Percentiles rank a stretch among this genome's conserved stretches.
These are phyloP conservation scores for Chrysopa pallens DNA, from an alignment of 1,140 invertebrate genomes.

Conservation along the genomic window DNA sequence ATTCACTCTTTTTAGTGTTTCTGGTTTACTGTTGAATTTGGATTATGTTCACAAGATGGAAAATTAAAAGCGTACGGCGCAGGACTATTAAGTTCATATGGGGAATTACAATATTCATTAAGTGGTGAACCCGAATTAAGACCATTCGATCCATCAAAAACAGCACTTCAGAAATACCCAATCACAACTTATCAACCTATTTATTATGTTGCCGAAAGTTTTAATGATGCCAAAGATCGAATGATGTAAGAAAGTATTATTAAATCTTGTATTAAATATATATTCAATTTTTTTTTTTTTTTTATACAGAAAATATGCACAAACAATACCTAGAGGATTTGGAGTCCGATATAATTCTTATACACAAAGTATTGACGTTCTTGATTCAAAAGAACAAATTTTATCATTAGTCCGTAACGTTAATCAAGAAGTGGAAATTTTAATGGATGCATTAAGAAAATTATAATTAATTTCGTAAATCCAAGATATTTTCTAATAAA, in stretches of 20 bases:
- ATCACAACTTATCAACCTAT: constrained; percentile 94
- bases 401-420: constrained; percentile 57
- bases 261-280: neutral
- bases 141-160: constrained; percentile 74
- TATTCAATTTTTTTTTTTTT: constrained; percentile 6
- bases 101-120: constrained; percentile 87
- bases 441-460: constrained; percentile 57
- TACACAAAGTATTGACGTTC: constrained; percentile 81
- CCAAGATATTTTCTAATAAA: neutral
- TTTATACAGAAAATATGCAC: constrained; percentile 68
- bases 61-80: constrained; percentile 90
- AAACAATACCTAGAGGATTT: constrained; percentile 82
- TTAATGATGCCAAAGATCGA: constrained; percentile 90
- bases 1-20: constrained; percentile 85
- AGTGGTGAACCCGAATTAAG: constrained; percentile 68
- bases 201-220: constrained; percentile 90
- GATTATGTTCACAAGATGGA: constrained; percentile 80
- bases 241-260: constrained; percentile 60
- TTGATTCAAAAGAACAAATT: constrained; percentile 74
- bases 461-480: constrained; percentile 25
- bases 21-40: constrained; percentile 98
- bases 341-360: constrained; percentile 92
- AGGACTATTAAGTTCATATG: constrained; percentile 89
- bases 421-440: constrained; percentile 57
- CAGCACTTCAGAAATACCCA: constrained; percentile 77